Conservation (phyloP, 2,888 invertebrate genomes). For the Drosophila bunnanda region DNA sequence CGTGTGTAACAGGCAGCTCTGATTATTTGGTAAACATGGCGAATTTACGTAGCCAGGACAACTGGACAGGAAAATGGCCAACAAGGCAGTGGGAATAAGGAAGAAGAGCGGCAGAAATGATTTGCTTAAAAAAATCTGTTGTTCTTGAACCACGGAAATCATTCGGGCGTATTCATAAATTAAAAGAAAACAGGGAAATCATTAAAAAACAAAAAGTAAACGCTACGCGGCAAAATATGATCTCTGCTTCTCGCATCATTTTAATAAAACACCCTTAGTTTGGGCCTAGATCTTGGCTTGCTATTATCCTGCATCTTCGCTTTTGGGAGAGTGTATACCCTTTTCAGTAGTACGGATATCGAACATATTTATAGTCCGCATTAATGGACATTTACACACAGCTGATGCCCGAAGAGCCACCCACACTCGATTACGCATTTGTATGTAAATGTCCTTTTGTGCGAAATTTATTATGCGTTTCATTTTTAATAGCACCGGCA, state of each 20-base stretch:
- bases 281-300: not conserved
- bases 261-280: not conserved
- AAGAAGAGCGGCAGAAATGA: not conserved
- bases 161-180: conserved; percentile 13
- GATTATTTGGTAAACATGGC: conserved; percentile 53
- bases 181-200: conserved; percentile 15
- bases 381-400: conserved; percentile 14
- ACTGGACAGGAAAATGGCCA: conserved; percentile 34
- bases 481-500: conserved; percentile 17
- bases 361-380: conserved; percentile 8
- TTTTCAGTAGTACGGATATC: not conserved
- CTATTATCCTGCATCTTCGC: not conserved
- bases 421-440: conserved; percentile 7
- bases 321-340: conserved; percentile 1
- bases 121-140: conserved; percentile 20
- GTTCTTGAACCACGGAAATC: not conserved
- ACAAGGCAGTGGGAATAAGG: not conserved
- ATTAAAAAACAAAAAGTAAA: not conserved
- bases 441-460: conserved; percentile 28
- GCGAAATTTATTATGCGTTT: conserved; percentile 36
- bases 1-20: conserved; percentile 23
- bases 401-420: conserved; percentile 2
- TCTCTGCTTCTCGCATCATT: not conserved
- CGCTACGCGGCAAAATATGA: not conserved
- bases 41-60: conserved; percentile 37